Conservation (phyloP, 2,113 vertebrate genomes). For the Mormoops blainvillei region DNA sequence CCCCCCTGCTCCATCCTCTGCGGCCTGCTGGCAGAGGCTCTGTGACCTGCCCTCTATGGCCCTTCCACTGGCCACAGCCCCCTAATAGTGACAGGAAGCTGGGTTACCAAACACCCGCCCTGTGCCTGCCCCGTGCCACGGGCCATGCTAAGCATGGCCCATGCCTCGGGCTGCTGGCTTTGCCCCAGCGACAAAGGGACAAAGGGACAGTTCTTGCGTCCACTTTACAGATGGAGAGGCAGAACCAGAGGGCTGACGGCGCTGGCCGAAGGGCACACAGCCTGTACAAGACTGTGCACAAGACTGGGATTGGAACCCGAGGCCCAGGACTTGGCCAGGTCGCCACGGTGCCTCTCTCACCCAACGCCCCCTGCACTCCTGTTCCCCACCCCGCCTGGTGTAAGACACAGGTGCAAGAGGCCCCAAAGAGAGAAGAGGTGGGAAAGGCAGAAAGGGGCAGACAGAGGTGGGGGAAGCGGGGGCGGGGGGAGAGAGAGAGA, state of each 20-base stretch:
- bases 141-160: rapidly evolving
- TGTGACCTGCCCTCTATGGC: neutral
- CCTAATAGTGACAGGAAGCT: rapidly evolving
- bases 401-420: neutral
- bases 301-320: neutral
- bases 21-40: neutral
- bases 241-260: neutral
- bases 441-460: neutral
- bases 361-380: rapidly evolving
- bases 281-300: rapidly evolving
- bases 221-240: neutral
- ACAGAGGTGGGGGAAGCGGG: neutral
- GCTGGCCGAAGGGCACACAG: neutral
- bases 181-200: neutral
- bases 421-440: neutral
- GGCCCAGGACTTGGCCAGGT: neutral
- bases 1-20: no score
- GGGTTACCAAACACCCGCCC: neutral
- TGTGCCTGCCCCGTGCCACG: rapidly evolving
- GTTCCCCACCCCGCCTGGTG: neutral
- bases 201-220: neutral
- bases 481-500: no score
- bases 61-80: neutral
- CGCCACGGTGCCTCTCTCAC: neutral
- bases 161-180: neutral